Evolutionary conservation across 2,888 invertebrate species (phyloP).

Genomic region (Drosophila fungiperda): DNA sequence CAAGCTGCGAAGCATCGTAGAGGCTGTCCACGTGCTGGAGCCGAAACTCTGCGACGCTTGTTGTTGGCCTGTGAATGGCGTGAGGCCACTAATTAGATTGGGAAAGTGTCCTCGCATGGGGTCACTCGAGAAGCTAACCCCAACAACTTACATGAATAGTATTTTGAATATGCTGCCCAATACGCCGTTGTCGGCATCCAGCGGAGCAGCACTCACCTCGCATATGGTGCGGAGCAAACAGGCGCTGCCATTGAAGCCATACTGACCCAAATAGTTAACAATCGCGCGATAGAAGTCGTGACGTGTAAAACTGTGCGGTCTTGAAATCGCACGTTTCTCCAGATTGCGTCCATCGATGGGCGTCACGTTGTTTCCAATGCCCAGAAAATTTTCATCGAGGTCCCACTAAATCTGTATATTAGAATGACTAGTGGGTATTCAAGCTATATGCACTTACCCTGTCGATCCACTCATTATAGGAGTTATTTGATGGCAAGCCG

Average conservation of each 20-base stretch:
- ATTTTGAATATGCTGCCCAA: constrained; percentile 89
- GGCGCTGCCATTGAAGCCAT: constrained; percentile 85
- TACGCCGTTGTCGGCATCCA: constrained; percentile 87
- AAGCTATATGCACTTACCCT: constrained; percentile 85
- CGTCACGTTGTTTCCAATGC: constrained; percentile 79
- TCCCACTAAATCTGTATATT: constrained; percentile 73
- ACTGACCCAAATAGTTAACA: constrained; percentile 78
- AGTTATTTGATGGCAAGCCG: constrained; percentile 87
- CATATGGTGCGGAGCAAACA: constrained; percentile 89
- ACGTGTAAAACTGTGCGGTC: constrained; percentile 68
- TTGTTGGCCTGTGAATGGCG: constrained; percentile 73
- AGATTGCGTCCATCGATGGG: constrained; percentile 71
- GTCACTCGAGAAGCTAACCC: not conserved
- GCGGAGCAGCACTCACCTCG: constrained; percentile 86
- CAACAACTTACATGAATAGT: constrained; percentile 88
- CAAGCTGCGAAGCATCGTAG: constrained; percentile 68
- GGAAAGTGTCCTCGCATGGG: constrained; percentile 15
- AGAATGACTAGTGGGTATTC: not conserved
- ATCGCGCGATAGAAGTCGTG: constrained; percentile 78
- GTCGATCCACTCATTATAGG: constrained; percentile 86
- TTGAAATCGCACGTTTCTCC: constrained; percentile 48
- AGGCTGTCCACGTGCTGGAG: constrained; percentile 63
- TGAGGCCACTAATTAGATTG: constrained; percentile 49
- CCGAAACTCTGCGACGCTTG: constrained; percentile 70
- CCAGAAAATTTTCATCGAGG: constrained; percentile 72